Base-by-base conservation (phyloP, 2,797 vertebrate genomes). In the Tragelaphus oryx region DNA sequence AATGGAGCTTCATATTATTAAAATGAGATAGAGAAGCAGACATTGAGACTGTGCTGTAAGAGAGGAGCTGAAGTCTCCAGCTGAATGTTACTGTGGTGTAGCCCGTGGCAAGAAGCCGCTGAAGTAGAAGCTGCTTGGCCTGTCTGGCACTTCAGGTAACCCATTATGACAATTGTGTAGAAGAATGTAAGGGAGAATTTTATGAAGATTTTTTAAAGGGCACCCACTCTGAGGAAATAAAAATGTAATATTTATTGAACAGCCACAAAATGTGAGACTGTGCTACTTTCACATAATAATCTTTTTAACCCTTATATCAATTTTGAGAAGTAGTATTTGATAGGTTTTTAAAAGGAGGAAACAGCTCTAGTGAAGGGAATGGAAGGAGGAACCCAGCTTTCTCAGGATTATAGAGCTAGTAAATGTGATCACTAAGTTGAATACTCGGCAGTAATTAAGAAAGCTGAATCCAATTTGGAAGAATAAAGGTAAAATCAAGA, bases 381-480 rank as follows among this genome's bases (percentile, higher is more conserved):
- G 30, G 59, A 92, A 84, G 41, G 28, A 44, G 54, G 33, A 87
- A 20, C 33, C 50, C 16, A 28, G 6, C 8, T 83, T 84, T 92
- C n/a, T 17, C 20, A 79, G 50, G 44, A 71, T 84, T 76, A 62
- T 7, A 79, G 48, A 78, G 22, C 41, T 83, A 24, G 30, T 80
- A 71, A 79, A 76, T 44, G 28, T 55, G 44, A 89, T 76, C 30
- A 80, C n/a, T 68, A 54, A 80, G 30, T 20, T 83, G 62, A 87
- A 76, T 55, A 48, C n/a, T 78, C n/a, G 17, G 54, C 12, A 54
- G 68, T 12, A 84, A 7, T 87, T 84, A 65, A 54, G 54, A 95
- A 96, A 83, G 54, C 88, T 84, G 60, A 28, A n/a, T 89, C 50
- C 48, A 92, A 11, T 50, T 44, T 92, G 37, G 68, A 92, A 95